phyloP scores from a whole-genome alignment of 2,797 vertebrate species.

The Enteromius mattozi region DNA sequence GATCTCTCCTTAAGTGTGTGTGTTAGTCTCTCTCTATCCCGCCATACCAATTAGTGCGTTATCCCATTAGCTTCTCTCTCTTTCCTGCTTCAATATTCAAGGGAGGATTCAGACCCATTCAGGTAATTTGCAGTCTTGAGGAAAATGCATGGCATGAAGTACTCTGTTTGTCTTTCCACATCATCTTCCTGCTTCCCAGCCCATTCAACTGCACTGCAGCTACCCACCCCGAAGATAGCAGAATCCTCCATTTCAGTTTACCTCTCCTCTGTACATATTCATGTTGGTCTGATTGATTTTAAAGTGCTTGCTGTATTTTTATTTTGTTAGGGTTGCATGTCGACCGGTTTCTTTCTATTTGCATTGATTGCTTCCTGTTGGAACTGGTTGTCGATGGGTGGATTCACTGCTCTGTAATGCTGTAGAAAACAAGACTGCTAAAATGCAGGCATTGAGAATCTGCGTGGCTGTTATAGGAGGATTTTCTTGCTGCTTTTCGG shows the following conservation, averaged over 20 bases:
- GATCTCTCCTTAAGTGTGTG: constrained; percentile 46
- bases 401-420: constrained; percentile 18
- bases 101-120: constrained; percentile 99
- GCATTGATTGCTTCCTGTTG: not conserved
- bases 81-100: constrained; percentile 96
- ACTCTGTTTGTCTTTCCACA: constrained; percentile 58
- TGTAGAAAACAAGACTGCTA: not conserved
- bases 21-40: constrained; percentile 56
- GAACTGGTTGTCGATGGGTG: not conserved
- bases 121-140: constrained; percentile 76
- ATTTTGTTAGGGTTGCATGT: constrained; percentile 32
- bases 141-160: constrained; percentile 80
- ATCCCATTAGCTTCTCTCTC: constrained; percentile 95
- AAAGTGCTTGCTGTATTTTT: constrained; percentile 22
- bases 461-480: not conserved
- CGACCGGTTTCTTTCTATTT: not conserved
- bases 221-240: constrained; percentile 14
- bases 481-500: not conserved
- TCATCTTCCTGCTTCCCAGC: constrained; percentile 38
- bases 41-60: constrained; percentile 76
- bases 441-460: constrained; percentile 3
- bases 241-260: constrained; percentile 32
- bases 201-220: constrained; percentile 69
- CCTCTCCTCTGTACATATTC: not conserved
- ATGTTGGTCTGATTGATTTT: not conserved